Base-by-base conservation (phyloP, 2,888 invertebrate species). In the Xestia xanthographa region DNA sequence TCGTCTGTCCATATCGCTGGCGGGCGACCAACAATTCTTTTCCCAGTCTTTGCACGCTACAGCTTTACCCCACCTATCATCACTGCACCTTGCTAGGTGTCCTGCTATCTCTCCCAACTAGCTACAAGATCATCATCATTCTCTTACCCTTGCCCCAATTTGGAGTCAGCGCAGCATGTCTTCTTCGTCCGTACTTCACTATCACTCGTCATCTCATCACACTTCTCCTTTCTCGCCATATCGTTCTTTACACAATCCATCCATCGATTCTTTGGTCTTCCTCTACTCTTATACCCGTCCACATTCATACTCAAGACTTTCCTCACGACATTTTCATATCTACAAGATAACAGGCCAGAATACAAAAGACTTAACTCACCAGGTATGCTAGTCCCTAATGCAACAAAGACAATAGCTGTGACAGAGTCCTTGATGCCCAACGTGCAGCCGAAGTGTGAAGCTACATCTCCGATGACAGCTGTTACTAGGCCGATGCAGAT, bases 341-440 rank as follows among this genome's bases (percentile, higher is more conserved):
- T 9, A 22, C 5, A 38, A 62, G 11, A 62, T 11, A 34, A 11
- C 11, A 20, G 20, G 5, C 12, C 9, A 38, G 1, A 14, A 14
- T 20, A 69, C 5, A 41, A 41, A 5, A 0, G 22, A 29, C 17
- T 4, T 9, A 17, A 72, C 72, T 96, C 95, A 99, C 99, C 99
- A 96, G 99, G 99, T 96, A 99, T 98, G 96, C 99, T 99, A 83
- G 99, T 99, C 88, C 99, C 99, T 84, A 99, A 97, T 20, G 99
- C 99, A 34, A 99, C 99, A 93, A 99, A 99, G 62, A 99, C 98
- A 90, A 99, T 99, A 88, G 99, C 99, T 67, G 99, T 99, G 85
- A 99, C 99, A 11, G 99, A 98, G 95, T 99, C 99, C 95, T 98
- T 98, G 91, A 99, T 98, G 87, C 99, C 99, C 74, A 99, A 97